Percentiles rank a stretch among this genome's conserved stretches.
phyloP scores from a whole-genome alignment of 1,140 invertebrate species.

The Lucilia sericata region DNA sequence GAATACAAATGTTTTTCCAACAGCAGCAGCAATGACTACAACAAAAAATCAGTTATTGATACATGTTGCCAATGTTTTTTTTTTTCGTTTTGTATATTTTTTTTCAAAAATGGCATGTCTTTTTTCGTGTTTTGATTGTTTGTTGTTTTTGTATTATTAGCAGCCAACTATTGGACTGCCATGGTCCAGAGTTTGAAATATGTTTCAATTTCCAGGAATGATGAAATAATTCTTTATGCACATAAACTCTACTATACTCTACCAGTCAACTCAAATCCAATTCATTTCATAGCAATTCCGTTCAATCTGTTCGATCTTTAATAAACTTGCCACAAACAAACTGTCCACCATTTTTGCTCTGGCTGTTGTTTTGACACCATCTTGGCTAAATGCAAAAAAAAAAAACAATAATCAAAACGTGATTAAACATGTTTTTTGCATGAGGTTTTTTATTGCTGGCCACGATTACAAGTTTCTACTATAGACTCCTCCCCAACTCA shows the following conservation, averaged over 20 bases:
- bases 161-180: not conserved
- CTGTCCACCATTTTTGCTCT: constrained; percentile 49
- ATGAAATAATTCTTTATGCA: constrained; percentile 15
- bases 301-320: constrained; percentile 12
- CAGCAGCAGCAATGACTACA: not conserved
- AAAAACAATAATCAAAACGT: constrained; percentile 31
- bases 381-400: constrained; percentile 41
- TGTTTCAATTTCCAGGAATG: constrained; percentile 41
- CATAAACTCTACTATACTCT: not conserved
- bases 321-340: constrained; percentile 23
- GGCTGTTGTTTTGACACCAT: constrained; percentile 47
- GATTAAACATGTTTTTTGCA: constrained; percentile 34
- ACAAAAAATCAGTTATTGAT: not conserved
- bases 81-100: not conserved
- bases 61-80: not conserved
- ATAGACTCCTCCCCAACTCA: constrained; percentile 4
- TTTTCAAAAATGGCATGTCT: not conserved
- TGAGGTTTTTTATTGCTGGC: not conserved
- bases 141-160: constrained; percentile 25
- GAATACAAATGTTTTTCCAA: not conserved
- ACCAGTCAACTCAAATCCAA: not conserved
- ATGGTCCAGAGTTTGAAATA: not conserved
- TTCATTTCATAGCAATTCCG: constrained; percentile 3
- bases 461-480: not conserved
- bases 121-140: not conserved